These are phyloP conservation scores for Dendronephthya gigantea DNA, from an alignment of 64 coral and sea anemone genomes.

Conservation along the genomic window DNA sequence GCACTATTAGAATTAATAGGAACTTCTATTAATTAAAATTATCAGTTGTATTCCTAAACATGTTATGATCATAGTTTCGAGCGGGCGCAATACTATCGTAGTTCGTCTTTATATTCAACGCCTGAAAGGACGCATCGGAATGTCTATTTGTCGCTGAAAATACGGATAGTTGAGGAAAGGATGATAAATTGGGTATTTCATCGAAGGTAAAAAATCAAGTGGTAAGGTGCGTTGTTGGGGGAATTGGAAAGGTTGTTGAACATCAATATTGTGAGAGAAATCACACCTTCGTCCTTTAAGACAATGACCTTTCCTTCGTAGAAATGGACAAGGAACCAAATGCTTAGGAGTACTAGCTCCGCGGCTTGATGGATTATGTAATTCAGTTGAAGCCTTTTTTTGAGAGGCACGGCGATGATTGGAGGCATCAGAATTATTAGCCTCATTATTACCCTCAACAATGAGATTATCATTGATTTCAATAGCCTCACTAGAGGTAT, in stretches of 20 bases:
- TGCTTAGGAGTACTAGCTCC: background rate
- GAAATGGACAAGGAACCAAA: background rate
- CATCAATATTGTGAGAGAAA: background rate
- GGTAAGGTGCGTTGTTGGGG: background rate
- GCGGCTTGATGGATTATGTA: background rate
- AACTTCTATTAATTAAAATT: background rate
- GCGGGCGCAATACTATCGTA: background rate
- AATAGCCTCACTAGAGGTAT: background rate
- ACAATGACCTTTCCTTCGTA: background rate
- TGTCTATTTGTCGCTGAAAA: background rate
- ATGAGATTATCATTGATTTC: background rate
- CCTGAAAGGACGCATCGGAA: background rate
- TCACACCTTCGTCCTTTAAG: background rate
- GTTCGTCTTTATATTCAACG: background rate
- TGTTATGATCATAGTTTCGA: background rate
- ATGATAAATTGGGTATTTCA: background rate
- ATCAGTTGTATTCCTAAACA: conserved; percentile 13
- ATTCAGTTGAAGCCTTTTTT: background rate
- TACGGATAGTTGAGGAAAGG: background rate
- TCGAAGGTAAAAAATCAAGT: background rate
- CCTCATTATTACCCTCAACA: background rate
- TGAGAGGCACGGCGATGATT: background rate
- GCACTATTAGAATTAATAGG: background rate
- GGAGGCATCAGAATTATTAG: background rate
- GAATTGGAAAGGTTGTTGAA: conserved; percentile 7